phyloP scores from a whole-genome alignment of 2,888 invertebrate genomes.

The Muschampia plurimacula region DNA sequence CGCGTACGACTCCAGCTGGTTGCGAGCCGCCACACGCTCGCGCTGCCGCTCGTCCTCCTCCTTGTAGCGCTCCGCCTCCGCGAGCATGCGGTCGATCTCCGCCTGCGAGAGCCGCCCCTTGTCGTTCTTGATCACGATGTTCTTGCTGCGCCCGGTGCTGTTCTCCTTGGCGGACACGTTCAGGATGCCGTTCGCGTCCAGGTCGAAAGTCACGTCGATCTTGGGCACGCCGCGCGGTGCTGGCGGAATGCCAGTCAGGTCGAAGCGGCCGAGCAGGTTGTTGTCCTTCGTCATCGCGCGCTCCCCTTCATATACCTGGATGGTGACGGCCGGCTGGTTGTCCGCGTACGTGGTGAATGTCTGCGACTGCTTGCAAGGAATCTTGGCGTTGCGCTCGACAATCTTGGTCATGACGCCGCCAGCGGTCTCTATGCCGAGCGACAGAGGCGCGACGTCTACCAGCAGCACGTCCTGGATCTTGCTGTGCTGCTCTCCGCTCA shows the following conservation, averaged over 20 bases:
- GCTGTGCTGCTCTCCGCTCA: constrained; percentile 90
- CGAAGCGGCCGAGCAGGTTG: not conserved
- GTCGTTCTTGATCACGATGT: constrained; percentile 93
- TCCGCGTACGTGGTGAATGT: constrained; percentile 93
- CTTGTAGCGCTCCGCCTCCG: constrained; percentile 90
- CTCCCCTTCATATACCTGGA: constrained; percentile 92
- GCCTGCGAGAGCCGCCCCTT: constrained; percentile 92
- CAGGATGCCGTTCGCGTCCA: constrained; percentile 92
- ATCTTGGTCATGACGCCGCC: constrained; percentile 93
- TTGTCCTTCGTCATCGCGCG: constrained; percentile 77
- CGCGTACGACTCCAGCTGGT: constrained; percentile 89
- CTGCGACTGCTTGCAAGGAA: constrained; percentile 90
- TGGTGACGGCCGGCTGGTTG: constrained; percentile 91
- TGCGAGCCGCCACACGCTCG: constrained; percentile 88
- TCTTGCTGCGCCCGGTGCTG: constrained; percentile 88
- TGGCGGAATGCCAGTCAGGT: constrained; percentile 86
- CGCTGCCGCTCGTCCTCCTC: constrained; percentile 90
- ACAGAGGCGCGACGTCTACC: constrained; percentile 87
- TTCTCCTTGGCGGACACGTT: constrained; percentile 93
- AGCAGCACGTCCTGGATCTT: constrained; percentile 89
- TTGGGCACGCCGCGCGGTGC: constrained; percentile 89
- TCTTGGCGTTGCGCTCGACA: constrained; percentile 89
- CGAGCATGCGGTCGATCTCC: constrained; percentile 92
- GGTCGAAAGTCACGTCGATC: constrained; percentile 90
- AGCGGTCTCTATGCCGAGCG: constrained; percentile 91